phyloP scores from a whole-genome alignment of 2,888 invertebrate species.

The Chirona hameri region DNA sequence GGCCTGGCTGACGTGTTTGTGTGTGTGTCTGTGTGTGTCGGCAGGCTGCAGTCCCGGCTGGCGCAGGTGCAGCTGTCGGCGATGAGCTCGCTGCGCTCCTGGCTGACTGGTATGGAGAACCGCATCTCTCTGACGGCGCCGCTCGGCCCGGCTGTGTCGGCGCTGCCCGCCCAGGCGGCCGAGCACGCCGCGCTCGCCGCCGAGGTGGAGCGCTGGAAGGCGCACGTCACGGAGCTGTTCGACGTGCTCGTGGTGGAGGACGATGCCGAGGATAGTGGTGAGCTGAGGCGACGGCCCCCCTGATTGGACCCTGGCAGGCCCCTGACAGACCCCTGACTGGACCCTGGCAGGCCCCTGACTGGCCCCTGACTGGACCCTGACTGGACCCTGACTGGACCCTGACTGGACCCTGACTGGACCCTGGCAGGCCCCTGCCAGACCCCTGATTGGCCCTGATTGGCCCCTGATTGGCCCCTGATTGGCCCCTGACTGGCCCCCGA shows the following conservation, averaged over 20 bases:
- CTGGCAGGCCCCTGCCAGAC: too few species aligned
- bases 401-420: too few species aligned
- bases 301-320: too few species aligned
- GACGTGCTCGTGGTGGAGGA: constrained; percentile 30
- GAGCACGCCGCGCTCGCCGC: background rate
- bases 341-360: too few species aligned
- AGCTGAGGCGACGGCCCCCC: background rate
- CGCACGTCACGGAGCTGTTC: constrained; percentile 12
- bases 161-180: background rate
- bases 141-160: background rate
- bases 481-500: too few species aligned
- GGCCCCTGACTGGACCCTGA: too few species aligned
- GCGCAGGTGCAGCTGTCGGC: constrained; percentile 1
- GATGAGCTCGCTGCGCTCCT: background rate
- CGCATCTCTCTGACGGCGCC: constrained; percentile 23
- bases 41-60: constrained; percentile 11
- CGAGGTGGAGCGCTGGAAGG: background rate
- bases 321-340: too few species aligned
- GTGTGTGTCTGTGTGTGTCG: background rate
- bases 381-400: too few species aligned
- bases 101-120: constrained; percentile 29
- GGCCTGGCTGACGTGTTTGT: too few species aligned
- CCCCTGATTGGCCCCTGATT: too few species aligned
- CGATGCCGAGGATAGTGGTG: background rate
- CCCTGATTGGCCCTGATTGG: too few species aligned